phyloP scores from a whole-genome alignment of 2,888 invertebrate genomes.

The Standfussiana lucernea region DNA sequence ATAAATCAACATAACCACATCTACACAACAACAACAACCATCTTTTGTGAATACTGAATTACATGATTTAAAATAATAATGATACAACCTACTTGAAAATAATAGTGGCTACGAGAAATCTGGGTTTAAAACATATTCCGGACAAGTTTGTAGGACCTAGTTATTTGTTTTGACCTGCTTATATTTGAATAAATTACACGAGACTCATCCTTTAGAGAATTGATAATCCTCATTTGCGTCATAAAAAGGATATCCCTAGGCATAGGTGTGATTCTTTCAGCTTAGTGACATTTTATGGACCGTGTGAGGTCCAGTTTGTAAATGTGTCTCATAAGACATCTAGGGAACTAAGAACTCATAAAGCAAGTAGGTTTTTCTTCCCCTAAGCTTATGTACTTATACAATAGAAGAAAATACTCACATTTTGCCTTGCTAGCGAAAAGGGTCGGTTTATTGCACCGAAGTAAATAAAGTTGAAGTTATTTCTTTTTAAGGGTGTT shows the following conservation, averaged over 20 bases:
- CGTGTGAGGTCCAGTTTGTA: conserved; percentile 16
- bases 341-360: not conserved
- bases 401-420: not conserved
- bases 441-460: conserved; percentile 24
- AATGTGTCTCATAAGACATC: not conserved
- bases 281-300: conserved; percentile 31
- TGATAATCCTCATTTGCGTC: conserved; percentile 30
- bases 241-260: conserved; percentile 21
- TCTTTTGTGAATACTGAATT: not conserved
- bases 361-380: conserved; percentile 1
- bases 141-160: too few relatives aligned
- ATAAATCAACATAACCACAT: too few relatives aligned
- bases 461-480: conserved; percentile 12
- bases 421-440: not conserved
- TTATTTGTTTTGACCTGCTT: conserved; percentile 1
- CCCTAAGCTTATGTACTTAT: not conserved
- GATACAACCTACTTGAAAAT: not conserved
- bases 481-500: conserved; percentile 10
- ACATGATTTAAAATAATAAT: not conserved
- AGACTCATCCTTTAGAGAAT: not conserved
- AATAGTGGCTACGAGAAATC: not conserved
- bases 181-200: conserved; percentile 12
- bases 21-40: too few relatives aligned
- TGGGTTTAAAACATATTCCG: not conserved
- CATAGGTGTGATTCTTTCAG: conserved; percentile 31